These are phyloP conservation scores for Drosophila auraria DNA, from an alignment of 1,140 invertebrate genomes.

Conservation along the genomic window DNA sequence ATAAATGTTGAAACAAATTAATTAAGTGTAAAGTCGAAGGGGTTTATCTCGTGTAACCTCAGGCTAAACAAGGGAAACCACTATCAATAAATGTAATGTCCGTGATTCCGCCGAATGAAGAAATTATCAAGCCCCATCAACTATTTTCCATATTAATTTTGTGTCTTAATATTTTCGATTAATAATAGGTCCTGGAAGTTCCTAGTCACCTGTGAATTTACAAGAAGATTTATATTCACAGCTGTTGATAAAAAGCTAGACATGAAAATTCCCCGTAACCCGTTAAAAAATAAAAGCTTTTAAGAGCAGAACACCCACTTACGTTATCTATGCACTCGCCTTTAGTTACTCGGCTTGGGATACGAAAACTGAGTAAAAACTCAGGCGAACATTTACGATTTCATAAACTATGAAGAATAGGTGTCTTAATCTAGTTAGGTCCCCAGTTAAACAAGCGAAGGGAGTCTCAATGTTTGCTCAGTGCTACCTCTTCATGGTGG, in stretches of 20 bases:
- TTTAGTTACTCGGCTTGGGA: neutral
- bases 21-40: neutral
- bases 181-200: neutral
- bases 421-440: neutral
- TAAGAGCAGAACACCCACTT: neutral
- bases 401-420: neutral
- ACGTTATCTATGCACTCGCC: neutral
- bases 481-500: conserved; percentile 1
- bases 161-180: neutral
- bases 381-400: neutral
- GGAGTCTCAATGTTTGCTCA: neutral
- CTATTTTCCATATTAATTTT: too few species aligned
- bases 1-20: neutral
- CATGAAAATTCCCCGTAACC: neutral
- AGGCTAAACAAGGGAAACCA: neutral
- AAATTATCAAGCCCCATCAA: neutral
- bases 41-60: neutral
- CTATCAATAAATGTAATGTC: neutral
- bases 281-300: neutral
- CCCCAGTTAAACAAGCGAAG: neutral
- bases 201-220: neutral
- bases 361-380: neutral
- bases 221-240: neutral
- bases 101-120: too few species aligned
- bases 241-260: neutral